Conservation (phyloP, 2,113 vertebrate species). For the Nothoprocta perdicaria region DNA sequence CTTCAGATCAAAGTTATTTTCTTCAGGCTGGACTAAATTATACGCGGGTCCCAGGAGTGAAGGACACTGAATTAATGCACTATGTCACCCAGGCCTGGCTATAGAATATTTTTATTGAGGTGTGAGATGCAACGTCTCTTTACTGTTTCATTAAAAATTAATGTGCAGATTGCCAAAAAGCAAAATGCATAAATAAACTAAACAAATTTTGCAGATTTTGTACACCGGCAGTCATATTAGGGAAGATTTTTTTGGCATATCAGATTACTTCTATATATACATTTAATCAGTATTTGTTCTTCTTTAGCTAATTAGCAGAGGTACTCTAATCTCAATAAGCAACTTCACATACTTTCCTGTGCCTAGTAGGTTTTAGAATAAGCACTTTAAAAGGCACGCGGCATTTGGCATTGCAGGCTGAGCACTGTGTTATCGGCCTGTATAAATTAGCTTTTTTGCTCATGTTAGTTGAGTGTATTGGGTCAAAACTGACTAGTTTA, state of each 20-base stretch:
- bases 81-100: slow-evolving; percentile 80
- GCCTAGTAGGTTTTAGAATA: slow-evolving; percentile 14
- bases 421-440: slow-evolving; percentile 16
- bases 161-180: slow-evolving; percentile 76
- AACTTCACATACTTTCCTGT: slow-evolving; percentile 25
- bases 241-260: slow-evolving; percentile 16
- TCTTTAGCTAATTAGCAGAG: slow-evolving; percentile 68
- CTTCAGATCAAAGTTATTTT: slow-evolving; percentile 86
- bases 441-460: slow-evolving; percentile 52
- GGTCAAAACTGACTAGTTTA: slow-evolving; percentile 55
- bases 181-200: slow-evolving; percentile 70
- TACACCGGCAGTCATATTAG: slow-evolving; percentile 40
- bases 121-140: slow-evolving; percentile 76
- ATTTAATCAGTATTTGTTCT: slow-evolving; percentile 60
- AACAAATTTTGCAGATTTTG: slow-evolving; percentile 66
- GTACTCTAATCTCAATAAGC: slow-evolving; percentile 31
- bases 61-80: slow-evolving; percentile 86
- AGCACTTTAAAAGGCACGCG: slow-evolving; percentile 43
- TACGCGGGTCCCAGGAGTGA: slow-evolving; percentile 84
- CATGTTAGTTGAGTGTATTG: slow-evolving; percentile 33
- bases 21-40: slow-evolving; percentile 84
- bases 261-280: slow-evolving; percentile 58
- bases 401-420: slow-evolving; percentile 38
- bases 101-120: slow-evolving; percentile 78
- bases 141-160: slow-evolving; percentile 84